A percentile compares a stretch with the other conserved stretches of the same genome.
These are phyloP conservation scores for Plodia interpunctella DNA, from an alignment of 1,140 invertebrate species.

Conservation along the genomic window DNA sequence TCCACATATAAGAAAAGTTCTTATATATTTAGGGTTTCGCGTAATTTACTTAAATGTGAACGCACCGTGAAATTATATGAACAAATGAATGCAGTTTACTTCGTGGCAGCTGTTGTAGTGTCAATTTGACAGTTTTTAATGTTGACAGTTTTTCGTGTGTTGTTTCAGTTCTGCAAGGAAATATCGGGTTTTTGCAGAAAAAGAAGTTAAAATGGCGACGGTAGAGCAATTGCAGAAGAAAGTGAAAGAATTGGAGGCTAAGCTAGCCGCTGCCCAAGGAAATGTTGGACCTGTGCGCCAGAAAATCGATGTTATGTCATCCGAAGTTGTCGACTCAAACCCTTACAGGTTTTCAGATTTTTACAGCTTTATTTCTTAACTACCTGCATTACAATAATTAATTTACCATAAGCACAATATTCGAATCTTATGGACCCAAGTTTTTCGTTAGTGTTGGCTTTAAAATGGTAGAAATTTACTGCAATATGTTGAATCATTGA, in stretches of 20 bases:
- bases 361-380: constrained; percentile 19
- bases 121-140: constrained; percentile 28
- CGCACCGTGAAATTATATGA: background rate
- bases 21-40: too few relatives aligned
- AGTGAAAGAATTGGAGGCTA: constrained; percentile 78
- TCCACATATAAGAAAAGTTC: too few relatives aligned
- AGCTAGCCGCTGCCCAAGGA: constrained; percentile 70
- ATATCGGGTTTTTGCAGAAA: constrained; percentile 22
- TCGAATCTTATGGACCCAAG: background rate
- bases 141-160: constrained; percentile 17
- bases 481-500: background rate
- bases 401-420: constrained; percentile 5
- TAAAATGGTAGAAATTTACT: background rate
- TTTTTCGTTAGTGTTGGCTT: background rate
- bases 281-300: constrained; percentile 71
- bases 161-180: background rate
- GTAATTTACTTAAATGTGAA: too few relatives aligned
- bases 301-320: constrained; percentile 71
- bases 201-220: constrained; percentile 55
- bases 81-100: background rate
- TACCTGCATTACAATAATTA: background rate
- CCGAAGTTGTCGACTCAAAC: constrained; percentile 96
- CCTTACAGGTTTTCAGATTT: constrained; percentile 91
- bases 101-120: constrained; percentile 14
- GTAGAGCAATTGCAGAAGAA: constrained; percentile 67